phyloP scores from a whole-genome alignment of 2,113 vertebrate species.

The Hystrix cristata region DNA sequence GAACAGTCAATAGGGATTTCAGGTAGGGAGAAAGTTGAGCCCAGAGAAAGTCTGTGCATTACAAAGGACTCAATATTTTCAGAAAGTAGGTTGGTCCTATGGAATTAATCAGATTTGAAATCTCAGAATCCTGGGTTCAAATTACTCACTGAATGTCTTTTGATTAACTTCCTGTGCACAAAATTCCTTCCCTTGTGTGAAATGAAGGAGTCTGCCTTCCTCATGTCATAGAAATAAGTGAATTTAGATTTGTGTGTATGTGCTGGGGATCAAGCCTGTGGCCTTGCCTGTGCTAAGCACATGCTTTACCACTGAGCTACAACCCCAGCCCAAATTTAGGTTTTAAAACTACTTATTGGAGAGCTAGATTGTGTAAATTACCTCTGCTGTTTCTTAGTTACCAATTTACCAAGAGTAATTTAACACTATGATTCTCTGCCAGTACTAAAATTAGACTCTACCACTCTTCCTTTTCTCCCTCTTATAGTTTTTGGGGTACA shows the following conservation, averaged over 20 bases:
- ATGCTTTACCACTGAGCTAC: not conserved
- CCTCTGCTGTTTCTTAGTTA: conserved; percentile 75
- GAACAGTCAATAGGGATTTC: conserved; percentile 70
- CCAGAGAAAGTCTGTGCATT: conserved; percentile 46
- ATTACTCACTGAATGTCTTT: conserved; percentile 21
- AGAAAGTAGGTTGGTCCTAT: conserved; percentile 3
- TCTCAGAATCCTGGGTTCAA: conserved; percentile 47
- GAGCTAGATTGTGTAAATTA: conserved; percentile 55
- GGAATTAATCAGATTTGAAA: not conserved
- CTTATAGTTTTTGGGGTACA: conserved; percentile 59
- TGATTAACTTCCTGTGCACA: conserved; percentile 15
- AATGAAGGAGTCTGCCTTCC: not conserved
- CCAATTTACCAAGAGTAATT: conserved; percentile 78
- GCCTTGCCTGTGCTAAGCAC: not conserved
- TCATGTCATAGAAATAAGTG: conserved; percentile 46
- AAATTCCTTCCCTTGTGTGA: conserved; percentile 36
- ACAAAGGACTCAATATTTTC: conserved; percentile 57
- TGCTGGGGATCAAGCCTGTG: not conserved
- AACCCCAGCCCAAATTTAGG: conserved; percentile 36
- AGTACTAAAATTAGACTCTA: conserved; percentile 79
- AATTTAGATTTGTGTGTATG: conserved; percentile 10
- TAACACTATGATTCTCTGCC: conserved; percentile 74
- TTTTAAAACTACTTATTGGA: conserved; percentile 63
- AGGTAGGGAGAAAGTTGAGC: conserved; percentile 49
- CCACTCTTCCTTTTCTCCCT: conserved; percentile 64